Base-by-base conservation (phyloP, 2,888 invertebrate species). In the Agapetus fuscipes region DNA sequence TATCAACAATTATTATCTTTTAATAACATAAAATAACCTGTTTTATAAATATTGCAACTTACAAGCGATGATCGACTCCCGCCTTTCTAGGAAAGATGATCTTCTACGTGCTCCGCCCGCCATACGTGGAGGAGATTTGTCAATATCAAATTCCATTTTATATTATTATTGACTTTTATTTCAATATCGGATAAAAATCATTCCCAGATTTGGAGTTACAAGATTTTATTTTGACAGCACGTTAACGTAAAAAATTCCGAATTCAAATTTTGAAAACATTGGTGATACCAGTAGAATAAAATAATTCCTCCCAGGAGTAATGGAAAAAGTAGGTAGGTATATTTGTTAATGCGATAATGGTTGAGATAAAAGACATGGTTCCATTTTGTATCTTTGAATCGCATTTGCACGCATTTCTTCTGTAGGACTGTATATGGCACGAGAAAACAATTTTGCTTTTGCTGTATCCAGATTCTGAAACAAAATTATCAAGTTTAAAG, bases 361-460 rank as follows among this genome's bases (percentile, higher is more conserved):
- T n/a, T n/a, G n/a, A n/a, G n/a, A n/a, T n/a, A n/a, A n/a, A n/a
- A n/a, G n/a, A 15, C 42, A 46, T 26, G 46, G 46, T 17, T 46
- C 46, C 34, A 46, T 28, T 40, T 43, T 46, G 20, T 46, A 46
- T 28, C 32, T 31, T 28, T 40, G 46, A 12, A 46, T 40, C 3
- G 46, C 39, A 2, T 26, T 17, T 3, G 46, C 28, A 16, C 40
- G 31, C 4, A 34, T 17, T 37, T 46, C 39, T 12, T 46, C 46
- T 14, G 32, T 34, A 1, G 42, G 42, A 26, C 46, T 46, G 29
- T 43, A 46, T 11, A 46, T 46, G 4, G 46, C 42, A 12, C 43
- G 36, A 13, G 46, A 46, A 11, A 46, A 34, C 14, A 46, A 15
- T 28, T 43, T 43, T 9, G 40, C 33, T 40, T 42, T 39, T 6